Evolutionary conservation across 1,140 invertebrate genomes (phyloP), one percentile per base, ranked within the genome.

Genomic region (Drosophila littoralis): DNA sequence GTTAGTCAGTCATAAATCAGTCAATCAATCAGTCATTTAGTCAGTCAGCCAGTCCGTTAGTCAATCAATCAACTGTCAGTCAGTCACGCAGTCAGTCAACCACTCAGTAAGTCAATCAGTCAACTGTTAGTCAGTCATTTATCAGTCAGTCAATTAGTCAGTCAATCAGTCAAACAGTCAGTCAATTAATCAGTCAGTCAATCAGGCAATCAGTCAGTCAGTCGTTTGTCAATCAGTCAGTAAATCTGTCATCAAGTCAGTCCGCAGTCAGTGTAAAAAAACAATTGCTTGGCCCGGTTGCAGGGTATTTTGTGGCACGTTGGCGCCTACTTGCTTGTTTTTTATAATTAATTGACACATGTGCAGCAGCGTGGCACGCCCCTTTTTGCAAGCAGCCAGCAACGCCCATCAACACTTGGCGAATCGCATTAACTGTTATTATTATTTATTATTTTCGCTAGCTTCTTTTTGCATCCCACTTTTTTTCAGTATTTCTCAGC

Each of bases 261-360:
- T 15, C 7, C 6, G 17, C 38, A 12, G 38, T 40, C 38, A 12
- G 42, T 43, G 13, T 22, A 22, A 22, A 22, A 22, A 22, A 22
- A 1, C 2, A 43, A 13, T 15, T 8, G 45, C 45, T 17, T 10
- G 1, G 9, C 45, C n/a, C 6, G 4, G 0, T 48, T 64, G 32
- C 35, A 57, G 68, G 63, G 54, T 58, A 72, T 67, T 28, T 22
- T 22, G 8, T 1, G 15, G 22, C 22, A 28, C 22, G 12, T 46
- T 22, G 3, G 12, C 50, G 36, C 17, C 45, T 15, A 32, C 43
- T 8, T 52, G 66, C 75, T 68, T 74, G 17, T 68, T 78, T 75
- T 82, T 68, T 63, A 68, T 83, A 83, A 83, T 83, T 83, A 83
- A 83, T 83, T 83, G 80, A 83, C 80, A 83, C 75, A 79, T 82